Evolutionary conservation across 2,888 invertebrate species (phyloP), one percentile per base, ranked within the genome.

Genomic region (Stratiomys singularior): DNA sequence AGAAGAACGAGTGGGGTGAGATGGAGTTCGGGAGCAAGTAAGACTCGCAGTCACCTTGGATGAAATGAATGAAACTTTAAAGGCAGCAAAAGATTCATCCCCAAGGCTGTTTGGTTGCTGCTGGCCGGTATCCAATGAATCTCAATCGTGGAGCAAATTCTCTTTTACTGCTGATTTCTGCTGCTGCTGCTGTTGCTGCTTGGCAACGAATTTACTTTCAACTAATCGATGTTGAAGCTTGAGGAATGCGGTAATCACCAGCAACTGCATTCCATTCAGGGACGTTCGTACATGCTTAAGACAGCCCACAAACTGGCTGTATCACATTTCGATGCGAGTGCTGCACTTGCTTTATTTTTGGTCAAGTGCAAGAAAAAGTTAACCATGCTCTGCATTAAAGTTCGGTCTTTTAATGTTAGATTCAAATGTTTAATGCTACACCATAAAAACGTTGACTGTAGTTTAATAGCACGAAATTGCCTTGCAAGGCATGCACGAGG

Each of bases 41-140:
- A 69, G 46, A 69, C 47, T 69, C 47, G 25, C 69, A 69, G 69
- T 69, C 47, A 47, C 69, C 69, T 69, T 69, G 69, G 46, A 69
- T 44, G 7, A 44, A 69, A 44, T 46, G 15, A 18, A 52, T 52
- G 52, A n/a, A n/a, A 15, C 52, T 37, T 18, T 5, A 52, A 13
- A 44, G 9, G 44, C 44, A 44, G 44, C 44, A 7, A 13, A 13
- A 23, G 69, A 69, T 25, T 69, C 69, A 18, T 30, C 69, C 47
- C 69, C 69, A 46, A 47, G 46, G 18, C 52, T n/a, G 52, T 13
- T 52, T 13, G 52, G 52, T 18, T 13, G 69, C 69, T 23, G 47
- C 25, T 18, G 15, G 27, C 25, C 69, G 47, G 13, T 44, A 69
- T 13, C 66, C 37, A 37, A n/a, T 44, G 11, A 60, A 60, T 25